Evolutionary conservation across 1,140 invertebrate species (phyloP).

Genomic region (Drosophila bifasciata): DNA sequence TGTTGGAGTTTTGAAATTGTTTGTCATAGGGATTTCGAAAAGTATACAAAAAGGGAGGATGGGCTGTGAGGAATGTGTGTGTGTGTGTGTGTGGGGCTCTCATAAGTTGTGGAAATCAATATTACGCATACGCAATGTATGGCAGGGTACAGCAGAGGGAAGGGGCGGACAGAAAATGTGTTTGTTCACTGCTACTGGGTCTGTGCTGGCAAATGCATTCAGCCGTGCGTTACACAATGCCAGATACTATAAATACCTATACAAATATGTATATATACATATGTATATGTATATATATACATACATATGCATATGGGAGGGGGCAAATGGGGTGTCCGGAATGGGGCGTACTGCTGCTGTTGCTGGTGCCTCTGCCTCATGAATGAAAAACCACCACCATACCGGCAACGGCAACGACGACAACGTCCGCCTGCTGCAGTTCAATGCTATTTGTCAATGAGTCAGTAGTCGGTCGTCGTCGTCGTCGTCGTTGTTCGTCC

Average conservation of each 20-base stretch:
- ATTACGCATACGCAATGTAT: conserved; percentile 47
- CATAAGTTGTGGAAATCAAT: conserved; percentile 28
- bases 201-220: conserved; percentile 47
- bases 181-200: conserved; percentile 6
- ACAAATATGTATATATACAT: conserved; percentile 14
- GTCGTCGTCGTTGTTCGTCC: background rate
- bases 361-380: conserved; percentile 27
- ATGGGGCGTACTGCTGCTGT: conserved; percentile 28
- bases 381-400: conserved; percentile 50
- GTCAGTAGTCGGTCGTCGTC: conserved; percentile 40
- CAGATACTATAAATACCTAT: conserved; percentile 25
- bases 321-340: conserved; percentile 19
- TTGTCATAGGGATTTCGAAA: conserved; percentile 28
- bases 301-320: conserved; percentile 32
- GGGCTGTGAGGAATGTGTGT: conserved; percentile 4
- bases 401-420: conserved; percentile 33
- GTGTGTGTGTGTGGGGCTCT: no score
- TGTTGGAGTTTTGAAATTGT: conserved; percentile 26
- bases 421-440: conserved; percentile 56
- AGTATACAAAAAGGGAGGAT: background rate
- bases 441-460: conserved; percentile 77
- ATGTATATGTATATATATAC: conserved; percentile 22
- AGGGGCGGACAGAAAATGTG: conserved; percentile 3
- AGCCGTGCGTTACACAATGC: conserved; percentile 58
- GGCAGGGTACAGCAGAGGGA: background rate